phyloP scores from a whole-genome alignment of 2,797 vertebrate genomes.

The Paramormyrops hopkinsi region DNA sequence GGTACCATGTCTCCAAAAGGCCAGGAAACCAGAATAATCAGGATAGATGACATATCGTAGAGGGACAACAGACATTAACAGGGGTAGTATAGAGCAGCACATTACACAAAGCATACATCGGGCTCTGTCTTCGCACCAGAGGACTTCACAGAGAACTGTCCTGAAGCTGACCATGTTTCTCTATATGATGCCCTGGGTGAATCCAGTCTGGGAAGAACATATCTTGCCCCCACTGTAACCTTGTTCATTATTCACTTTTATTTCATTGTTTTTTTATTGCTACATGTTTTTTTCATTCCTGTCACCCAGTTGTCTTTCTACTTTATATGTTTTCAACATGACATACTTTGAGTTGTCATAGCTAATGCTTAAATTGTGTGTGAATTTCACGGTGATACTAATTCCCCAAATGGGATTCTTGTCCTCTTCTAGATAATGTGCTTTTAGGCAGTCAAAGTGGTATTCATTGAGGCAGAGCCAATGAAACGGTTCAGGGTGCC shows the following conservation, averaged over 20 bases:
- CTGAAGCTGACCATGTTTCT: neutral
- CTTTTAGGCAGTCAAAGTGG: neutral
- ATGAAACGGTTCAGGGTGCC: neutral
- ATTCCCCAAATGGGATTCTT: neutral
- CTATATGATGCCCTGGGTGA: neutral
- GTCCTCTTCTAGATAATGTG: neutral
- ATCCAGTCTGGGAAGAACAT: neutral
- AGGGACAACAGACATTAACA: constrained; percentile 35
- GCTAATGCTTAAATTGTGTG: neutral
- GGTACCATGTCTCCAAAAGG: constrained; percentile 17
- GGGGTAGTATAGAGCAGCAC: constrained; percentile 23
- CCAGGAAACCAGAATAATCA: constrained; percentile 30
- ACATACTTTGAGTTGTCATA: neutral
- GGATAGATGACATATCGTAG: constrained; percentile 37
- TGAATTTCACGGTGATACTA: neutral
- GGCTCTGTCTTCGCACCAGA: constrained; percentile 20
- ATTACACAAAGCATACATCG: constrained; percentile 22
- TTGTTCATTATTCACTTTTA: neutral
- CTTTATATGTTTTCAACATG: neutral
- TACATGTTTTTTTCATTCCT: neutral
- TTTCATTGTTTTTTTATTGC: neutral
- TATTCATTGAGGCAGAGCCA: neutral
- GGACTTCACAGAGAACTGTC: constrained; percentile 20
- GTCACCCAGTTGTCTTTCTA: neutral
- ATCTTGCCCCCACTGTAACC: neutral